These are phyloP conservation scores for Lycaon pictus DNA, from an alignment of 2,113 vertebrate genomes.

Conservation along the genomic window DNA sequence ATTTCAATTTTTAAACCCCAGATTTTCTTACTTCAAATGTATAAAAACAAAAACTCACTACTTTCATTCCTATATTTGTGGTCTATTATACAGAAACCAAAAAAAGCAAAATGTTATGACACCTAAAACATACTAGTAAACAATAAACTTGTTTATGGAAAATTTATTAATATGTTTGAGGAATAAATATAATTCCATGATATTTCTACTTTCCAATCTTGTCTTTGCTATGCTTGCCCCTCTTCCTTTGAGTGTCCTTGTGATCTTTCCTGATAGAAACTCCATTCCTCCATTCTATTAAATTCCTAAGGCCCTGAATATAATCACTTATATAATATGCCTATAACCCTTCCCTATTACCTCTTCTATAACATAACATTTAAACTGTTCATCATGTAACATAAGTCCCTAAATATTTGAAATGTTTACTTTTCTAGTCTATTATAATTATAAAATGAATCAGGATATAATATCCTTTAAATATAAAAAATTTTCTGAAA, in stretches of 20 bases:
- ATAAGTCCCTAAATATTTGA: background rate
- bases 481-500: background rate
- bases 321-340: background rate
- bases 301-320: background rate
- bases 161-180: background rate
- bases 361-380: background rate
- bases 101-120: background rate
- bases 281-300: background rate
- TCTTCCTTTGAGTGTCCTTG: background rate
- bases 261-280: background rate
- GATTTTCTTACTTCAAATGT: conserved; percentile 30
- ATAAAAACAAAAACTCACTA: conserved; percentile 34
- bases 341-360: background rate
- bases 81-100: background rate
- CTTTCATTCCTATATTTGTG: background rate
- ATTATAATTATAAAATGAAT: conserved; percentile 19
- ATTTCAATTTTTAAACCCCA: conserved; percentile 27
- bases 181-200: background rate
- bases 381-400: background rate
- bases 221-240: background rate
- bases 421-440: background rate
- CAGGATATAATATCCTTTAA: background rate
- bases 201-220: background rate
- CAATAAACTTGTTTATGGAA: background rate
- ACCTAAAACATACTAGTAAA: background rate